Base-by-base conservation (phyloP, 2,888 invertebrate genomes). In the Pollenia labialis region DNA sequence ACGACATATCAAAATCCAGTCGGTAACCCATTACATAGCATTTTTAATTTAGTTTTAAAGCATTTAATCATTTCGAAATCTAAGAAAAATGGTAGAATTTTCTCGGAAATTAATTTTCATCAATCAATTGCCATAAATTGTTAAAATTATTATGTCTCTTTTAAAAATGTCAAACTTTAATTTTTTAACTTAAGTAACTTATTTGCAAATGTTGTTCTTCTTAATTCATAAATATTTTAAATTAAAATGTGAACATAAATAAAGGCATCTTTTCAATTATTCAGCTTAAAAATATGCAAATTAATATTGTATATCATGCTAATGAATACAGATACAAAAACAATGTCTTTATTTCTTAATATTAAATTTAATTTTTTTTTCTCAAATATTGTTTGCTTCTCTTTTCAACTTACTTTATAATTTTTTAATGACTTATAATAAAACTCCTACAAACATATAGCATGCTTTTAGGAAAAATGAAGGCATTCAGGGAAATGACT, bases 381-480 rank as follows among this genome's bases (percentile, higher is more conserved):
- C 48, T 46, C 16, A 18, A 46, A 46, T n/a, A 32, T 23, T 68
- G 14, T 48, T 32, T 32, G 4, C 23, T 10, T 56, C 23, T 18
- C 12, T 12, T 56, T 56, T 44, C 42, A 60, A n/a, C 16, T 60
- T 16, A 64, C 54, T 76, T 82, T 71, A 40, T 79, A 72, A 80
- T 74, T 68, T 62, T 66, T 18, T 76, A 85, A 85, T 64, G 71
- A 44, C 50, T 58, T 66, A 64, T 23, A 60, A 32, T 11, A 18
- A 71, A 32, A 69, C 8, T 42, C 23, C 42, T 12, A 42, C 0
- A 23, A 48, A 68, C 54, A 58, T 68, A 68, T 12, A 68, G 54
- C 52, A 72, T 75, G 52, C 23, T 81, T 69, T 66, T 58, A 64
- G 56, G 75, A 50, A 76, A 71, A 71, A 46, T 76, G 50, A 64